A percentile compares a stretch with the other conserved stretches of the same genome.
These are phyloP conservation scores for Poecilia picta DNA, from an alignment of 2,797 vertebrate species.

Conservation along the genomic window DNA sequence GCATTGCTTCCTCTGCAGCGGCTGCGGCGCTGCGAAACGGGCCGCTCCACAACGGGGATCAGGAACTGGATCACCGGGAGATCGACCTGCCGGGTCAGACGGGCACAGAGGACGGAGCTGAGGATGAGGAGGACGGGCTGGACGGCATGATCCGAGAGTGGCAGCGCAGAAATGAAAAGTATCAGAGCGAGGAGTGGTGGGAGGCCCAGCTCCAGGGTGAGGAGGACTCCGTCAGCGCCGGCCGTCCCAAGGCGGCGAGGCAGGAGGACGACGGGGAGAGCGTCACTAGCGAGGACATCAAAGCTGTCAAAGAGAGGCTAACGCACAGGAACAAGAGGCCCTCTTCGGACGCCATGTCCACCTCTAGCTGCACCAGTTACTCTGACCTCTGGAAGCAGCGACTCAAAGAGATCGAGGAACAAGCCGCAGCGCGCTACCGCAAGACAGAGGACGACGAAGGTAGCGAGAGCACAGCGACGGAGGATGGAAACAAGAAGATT, in stretches of 20 bases:
- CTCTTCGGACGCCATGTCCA: conserved; percentile 77
- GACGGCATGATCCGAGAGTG: conserved; percentile 86
- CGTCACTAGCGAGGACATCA: conserved; percentile 86
- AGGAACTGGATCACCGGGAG: not conserved
- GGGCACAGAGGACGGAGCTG: conserved; percentile 27
- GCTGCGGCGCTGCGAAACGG: conserved; percentile 52
- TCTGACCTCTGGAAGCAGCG: conserved; percentile 92
- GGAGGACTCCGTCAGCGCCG: conserved; percentile 58
- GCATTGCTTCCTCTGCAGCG: conserved; percentile 75
- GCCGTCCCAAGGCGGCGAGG: conserved; percentile 9
- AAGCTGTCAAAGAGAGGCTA: conserved; percentile 80
- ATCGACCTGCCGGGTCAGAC: conserved; percentile 38
- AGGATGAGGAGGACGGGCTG: conserved; percentile 80
- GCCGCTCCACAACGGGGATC: conserved; percentile 4
- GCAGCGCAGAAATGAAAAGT: conserved; percentile 91
- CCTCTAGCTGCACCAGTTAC: conserved; percentile 82
- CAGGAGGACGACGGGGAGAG: conserved; percentile 80
- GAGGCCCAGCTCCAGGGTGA: conserved; percentile 77
- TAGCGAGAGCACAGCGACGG: conserved; percentile 48
- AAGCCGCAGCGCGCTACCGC: conserved; percentile 82
- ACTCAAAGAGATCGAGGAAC: conserved; percentile 89
- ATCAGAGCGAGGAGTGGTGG: conserved; percentile 83
- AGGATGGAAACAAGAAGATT: conserved; percentile 56
- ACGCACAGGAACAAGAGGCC: conserved; percentile 63
- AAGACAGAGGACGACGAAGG: conserved; percentile 52